Evolutionary conservation across 2,888 invertebrate genomes (phyloP).

Genomic region (Pristionchus mayeri): DNA sequence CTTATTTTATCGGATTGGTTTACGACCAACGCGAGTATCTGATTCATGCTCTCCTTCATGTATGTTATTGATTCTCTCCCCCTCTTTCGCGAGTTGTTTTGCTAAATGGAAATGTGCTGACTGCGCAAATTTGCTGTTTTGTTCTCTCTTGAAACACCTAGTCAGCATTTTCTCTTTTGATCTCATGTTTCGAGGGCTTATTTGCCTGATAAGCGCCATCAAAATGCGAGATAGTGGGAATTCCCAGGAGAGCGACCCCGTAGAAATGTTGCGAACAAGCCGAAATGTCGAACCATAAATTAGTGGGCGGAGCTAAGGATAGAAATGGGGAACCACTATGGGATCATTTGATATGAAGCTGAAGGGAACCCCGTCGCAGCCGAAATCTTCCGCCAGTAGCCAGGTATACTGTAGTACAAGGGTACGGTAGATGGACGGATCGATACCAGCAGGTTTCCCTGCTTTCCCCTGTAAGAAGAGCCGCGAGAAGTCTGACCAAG

Average conservation of each 20-base stretch:
- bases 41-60: background rate
- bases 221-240: background rate
- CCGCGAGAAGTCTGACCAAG: slow-evolving; percentile 25
- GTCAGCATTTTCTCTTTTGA: background rate
- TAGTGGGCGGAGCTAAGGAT: background rate
- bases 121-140: background rate
- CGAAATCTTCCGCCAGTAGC: background rate
- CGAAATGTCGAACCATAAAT: background rate
- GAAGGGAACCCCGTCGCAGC: background rate
- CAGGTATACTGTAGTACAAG: slow-evolving; percentile 10
- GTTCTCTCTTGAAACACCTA: background rate
- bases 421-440: background rate
- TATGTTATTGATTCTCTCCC: background rate
- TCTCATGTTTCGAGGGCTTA: slow-evolving; percentile 7
- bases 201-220: background rate
- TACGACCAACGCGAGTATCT: background rate
- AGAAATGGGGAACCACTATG: background rate
- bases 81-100: background rate
- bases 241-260: background rate
- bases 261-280: slow-evolving; percentile 25
- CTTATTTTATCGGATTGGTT: background rate
- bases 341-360: slow-evolving; percentile 14
- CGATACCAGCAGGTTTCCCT: background rate
- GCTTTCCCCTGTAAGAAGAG: slow-evolving; percentile 8
- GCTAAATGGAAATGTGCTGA: background rate